Evolutionary conservation across 1,140 invertebrate species (phyloP), one percentile per base, ranked within the genome.

Genomic region (Pantala flavescens): DNA sequence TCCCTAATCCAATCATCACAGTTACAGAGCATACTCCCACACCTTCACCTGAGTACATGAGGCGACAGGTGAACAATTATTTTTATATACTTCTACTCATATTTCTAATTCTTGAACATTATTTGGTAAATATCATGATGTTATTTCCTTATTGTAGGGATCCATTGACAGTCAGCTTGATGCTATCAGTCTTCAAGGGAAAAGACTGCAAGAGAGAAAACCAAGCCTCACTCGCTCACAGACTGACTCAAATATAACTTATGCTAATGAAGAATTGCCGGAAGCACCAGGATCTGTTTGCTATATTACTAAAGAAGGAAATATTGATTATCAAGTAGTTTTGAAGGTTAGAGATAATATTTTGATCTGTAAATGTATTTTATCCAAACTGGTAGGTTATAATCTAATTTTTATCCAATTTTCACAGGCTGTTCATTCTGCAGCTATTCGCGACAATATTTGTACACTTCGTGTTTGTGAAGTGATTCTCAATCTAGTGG

Each of bases 271-370:
- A 77, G 92, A 95, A 78, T 82, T 89, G 73, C 88, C 88, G 3
- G 93, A 97, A 84, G 94, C 94, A 0, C 88, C 95, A 0, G 98
- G 97, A 0, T 95, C 96, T 0, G 83, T 90, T 19, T 89, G 90
- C 81, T 99, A 98, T 78, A 98, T 99, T 36, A 97, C 96, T 36
- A 91, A 91, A 79, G 94, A 98, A 79, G 98, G 98, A 0, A 91
- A 96, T 80, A 90, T 99, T 70, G 93, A 98, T 82, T 89, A 94
- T 76, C 89, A 91, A 82, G 91, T 98, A 11, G 90, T 99, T 1
- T 83, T 99, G 19, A 94, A 95, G 86, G 92, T 93, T 84, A 76
- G 23, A 74, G 70, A 75, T n/a, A 24, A n/a, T 71, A 11, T 28
- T 5, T 70, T 43, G 49, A 2, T 77, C 23, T 63, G 49, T 7